Conservation (phyloP, 2,797 vertebrate species). For the Helicolenus hilgendorfi region DNA sequence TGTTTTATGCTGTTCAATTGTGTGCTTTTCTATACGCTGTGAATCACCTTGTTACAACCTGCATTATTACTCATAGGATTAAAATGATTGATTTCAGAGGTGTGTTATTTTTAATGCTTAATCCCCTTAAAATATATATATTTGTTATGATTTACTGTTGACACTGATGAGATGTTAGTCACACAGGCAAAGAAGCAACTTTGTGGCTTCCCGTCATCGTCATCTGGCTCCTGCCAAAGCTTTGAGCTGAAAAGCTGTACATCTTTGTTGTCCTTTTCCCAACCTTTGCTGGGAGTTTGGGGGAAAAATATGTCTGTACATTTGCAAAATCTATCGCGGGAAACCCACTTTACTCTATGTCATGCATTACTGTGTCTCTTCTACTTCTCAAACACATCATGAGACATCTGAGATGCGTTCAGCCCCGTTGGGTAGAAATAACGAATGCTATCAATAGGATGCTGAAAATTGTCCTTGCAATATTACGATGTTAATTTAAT, state of each 20-base stretch:
- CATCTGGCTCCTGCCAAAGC: constrained; percentile 35
- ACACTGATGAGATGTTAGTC: constrained; percentile 28
- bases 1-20: constrained; percentile 1
- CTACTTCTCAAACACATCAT: constrained; percentile 35
- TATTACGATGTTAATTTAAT: constrained; percentile 79
- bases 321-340: constrained; percentile 20
- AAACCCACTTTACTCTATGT: constrained; percentile 1
- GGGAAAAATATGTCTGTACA: constrained; percentile 27
- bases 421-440: constrained; percentile 27
- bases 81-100: constrained; percentile 34
- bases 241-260: constrained; percentile 43
- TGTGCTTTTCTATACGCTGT: neutral
- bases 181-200: constrained; percentile 31
- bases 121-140: constrained; percentile 33
- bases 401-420: constrained; percentile 35
- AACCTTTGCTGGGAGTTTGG: constrained; percentile 32
- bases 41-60: constrained; percentile 52
- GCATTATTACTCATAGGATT: constrained; percentile 37
- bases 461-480: constrained; percentile 68
- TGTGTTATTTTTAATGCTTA: constrained; percentile 35
- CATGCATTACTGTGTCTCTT: constrained; percentile 16
- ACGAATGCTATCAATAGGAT: constrained; percentile 54
- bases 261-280: constrained; percentile 50
- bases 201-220: constrained; percentile 27
- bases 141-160: constrained; percentile 23